Evolutionary conservation across 2,797 vertebrate species (phyloP).

Genomic region (Chaenodraco wilsoni): DNA sequence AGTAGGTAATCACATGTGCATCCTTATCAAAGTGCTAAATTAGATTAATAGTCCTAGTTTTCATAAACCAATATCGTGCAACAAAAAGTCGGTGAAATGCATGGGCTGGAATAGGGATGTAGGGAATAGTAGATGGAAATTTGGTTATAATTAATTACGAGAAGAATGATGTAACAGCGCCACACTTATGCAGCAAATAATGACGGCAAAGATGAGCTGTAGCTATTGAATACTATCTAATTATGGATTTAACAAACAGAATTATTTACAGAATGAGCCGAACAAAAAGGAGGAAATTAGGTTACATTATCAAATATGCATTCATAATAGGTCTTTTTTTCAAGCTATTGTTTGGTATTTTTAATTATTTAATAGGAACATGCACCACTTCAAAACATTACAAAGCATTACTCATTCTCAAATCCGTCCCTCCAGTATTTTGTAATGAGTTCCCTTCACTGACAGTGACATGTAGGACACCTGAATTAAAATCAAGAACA

Average conservation of each 20-base stretch:
- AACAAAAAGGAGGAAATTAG: not conserved
- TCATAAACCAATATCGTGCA: not conserved
- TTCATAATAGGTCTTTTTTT: not conserved
- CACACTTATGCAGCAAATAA: slow-evolving; percentile 43
- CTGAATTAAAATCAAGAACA: slow-evolving; percentile 35
- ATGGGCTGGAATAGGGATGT: slow-evolving; percentile 8
- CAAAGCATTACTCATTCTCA: slow-evolving; percentile 9
- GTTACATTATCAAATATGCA: not conserved
- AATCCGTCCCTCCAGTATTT: slow-evolving; percentile 4
- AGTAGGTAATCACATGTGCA: not conserved
- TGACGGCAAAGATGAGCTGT: not conserved
- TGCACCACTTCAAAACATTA: not conserved
- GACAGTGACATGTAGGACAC: slow-evolving; percentile 14
- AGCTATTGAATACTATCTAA: not conserved
- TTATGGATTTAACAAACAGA: not conserved
- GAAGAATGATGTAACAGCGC: slow-evolving; percentile 44
- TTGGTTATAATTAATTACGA: slow-evolving; percentile 30
- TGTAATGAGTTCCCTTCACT: not conserved
- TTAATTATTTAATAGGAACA: slow-evolving; percentile 21
- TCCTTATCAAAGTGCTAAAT: not conserved
- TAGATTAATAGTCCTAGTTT: no score
- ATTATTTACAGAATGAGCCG: slow-evolving; percentile 7
- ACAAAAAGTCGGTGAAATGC: slow-evolving; percentile 17
- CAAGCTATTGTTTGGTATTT: not conserved
- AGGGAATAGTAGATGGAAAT: slow-evolving; percentile 15